These are phyloP conservation scores for Anolis apletophallus DNA, from an alignment of 2,797 vertebrate species.

Conservation along the genomic window DNA sequence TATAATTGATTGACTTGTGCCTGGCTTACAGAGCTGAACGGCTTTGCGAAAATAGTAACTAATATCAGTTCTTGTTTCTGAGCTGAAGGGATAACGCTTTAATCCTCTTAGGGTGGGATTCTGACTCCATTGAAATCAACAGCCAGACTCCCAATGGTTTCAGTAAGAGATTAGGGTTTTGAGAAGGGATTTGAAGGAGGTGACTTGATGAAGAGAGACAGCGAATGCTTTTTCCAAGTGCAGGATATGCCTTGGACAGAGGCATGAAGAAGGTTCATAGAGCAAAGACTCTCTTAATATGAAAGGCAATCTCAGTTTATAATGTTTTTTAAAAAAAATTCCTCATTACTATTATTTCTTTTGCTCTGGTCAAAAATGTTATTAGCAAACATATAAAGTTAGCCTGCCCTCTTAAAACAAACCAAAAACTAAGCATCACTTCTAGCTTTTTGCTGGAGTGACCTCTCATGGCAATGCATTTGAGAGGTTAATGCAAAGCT, in stretches of 20 bases:
- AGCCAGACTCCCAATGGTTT: constrained; percentile 17
- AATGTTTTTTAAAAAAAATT: constrained; percentile 7
- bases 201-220: not conserved
- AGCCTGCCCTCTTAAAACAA: constrained; percentile 11
- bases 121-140: constrained; percentile 20
- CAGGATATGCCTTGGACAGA: not conserved
- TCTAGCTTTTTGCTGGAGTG: not conserved
- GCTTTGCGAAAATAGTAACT: constrained; percentile 20
- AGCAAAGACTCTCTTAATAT: constrained; percentile 17
- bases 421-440: not conserved
- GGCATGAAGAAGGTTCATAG: not conserved
- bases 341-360: constrained; percentile 18
- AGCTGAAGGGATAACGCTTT: constrained; percentile 28
- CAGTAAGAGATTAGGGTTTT: constrained; percentile 10
- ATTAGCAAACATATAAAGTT: constrained; percentile 30
- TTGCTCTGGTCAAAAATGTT: not conserved
- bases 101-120: constrained; percentile 30
- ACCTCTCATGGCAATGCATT: constrained; percentile 26
- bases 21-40: constrained; percentile 7
- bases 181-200: constrained; percentile 5
- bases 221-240: not conserved
- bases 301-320: constrained; percentile 14
- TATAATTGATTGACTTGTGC: not conserved
- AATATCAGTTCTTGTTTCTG: constrained; percentile 21
- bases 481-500: constrained; percentile 22